phyloP scores from a whole-genome alignment of 2,113 vertebrate genomes.

The Dascyllus trimaculatus region DNA sequence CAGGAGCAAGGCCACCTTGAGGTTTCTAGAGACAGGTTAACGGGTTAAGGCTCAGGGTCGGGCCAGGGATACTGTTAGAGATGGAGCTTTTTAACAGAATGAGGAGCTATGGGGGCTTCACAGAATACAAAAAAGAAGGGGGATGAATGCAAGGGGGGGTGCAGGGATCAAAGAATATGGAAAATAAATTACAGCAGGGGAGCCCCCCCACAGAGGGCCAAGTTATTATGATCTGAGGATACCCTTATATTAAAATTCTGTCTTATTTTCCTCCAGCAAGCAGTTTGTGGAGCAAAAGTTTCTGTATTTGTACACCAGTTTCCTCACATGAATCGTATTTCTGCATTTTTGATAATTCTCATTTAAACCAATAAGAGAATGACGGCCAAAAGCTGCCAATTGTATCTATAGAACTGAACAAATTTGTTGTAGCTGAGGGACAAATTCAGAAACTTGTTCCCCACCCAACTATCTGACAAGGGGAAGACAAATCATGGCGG shows the following conservation, averaged over 20 bases:
- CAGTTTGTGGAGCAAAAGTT: conserved; percentile 41
- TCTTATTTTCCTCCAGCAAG: conserved; percentile 19
- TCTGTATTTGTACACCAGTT: conserved; percentile 52
- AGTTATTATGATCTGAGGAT: not conserved
- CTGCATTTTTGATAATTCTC: not conserved
- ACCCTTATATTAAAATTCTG: conserved; percentile 11
- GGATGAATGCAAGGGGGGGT: conserved; percentile 2
- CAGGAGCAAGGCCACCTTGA: conserved; percentile 39
- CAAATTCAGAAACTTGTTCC: conserved; percentile 44
- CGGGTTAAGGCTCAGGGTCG: conserved; percentile 19
- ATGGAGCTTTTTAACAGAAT: conserved; percentile 70
- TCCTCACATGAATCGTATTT: not conserved
- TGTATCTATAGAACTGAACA: not conserved
- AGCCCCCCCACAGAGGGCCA: not conserved
- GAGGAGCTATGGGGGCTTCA: conserved; percentile 26
- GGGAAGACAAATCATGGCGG: not conserved
- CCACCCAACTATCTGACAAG: conserved; percentile 6
- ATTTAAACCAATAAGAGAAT: not conserved
- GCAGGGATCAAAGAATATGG: conserved; percentile 14
- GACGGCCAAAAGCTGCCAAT: not conserved
- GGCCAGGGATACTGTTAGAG: conserved; percentile 42
- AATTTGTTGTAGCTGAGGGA: conserved; percentile 19
- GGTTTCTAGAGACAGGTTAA: conserved; percentile 49
- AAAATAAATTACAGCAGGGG: conserved; percentile 41
- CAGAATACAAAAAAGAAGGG: conserved; percentile 19